Conservation (phyloP, 2,113 vertebrate genomes). For the Callipepla squamata region DNA sequence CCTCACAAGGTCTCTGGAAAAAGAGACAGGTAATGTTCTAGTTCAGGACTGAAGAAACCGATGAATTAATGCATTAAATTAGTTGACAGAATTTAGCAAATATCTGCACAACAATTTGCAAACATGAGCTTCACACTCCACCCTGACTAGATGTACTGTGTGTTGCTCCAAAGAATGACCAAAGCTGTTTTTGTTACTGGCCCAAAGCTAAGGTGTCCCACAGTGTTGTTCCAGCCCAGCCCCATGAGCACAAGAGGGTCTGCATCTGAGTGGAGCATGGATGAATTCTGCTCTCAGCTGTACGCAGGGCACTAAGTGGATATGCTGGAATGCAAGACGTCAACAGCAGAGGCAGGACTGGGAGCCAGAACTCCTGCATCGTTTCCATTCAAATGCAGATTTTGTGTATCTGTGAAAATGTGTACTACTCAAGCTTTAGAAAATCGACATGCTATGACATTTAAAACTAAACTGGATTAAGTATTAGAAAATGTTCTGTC, state of each 20-base stretch:
- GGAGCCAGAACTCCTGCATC: background rate
- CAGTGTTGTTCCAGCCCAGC: background rate
- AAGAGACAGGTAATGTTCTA: background rate
- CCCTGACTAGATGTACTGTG: rapidly evolving
- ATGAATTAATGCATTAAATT: background rate
- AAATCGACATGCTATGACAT: background rate
- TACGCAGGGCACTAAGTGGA: background rate
- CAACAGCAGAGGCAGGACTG: background rate
- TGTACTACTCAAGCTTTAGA: background rate
- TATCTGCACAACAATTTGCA: background rate
- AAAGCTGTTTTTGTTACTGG: background rate
- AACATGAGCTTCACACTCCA: background rate
- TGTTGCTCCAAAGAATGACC: background rate
- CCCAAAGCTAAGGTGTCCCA: background rate
- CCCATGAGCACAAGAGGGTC: background rate
- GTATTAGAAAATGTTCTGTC: background rate
- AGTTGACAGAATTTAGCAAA: background rate
- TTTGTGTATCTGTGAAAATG: background rate
- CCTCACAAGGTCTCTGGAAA: background rate
- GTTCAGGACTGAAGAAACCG: background rate
- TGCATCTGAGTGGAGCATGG: background rate
- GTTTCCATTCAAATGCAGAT: background rate
- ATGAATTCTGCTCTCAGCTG: background rate
- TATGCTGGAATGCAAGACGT: background rate
- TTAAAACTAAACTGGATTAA: background rate